Base-by-base conservation (phyloP, 2,797 vertebrate species). In the Numenius phaeopus region DNA sequence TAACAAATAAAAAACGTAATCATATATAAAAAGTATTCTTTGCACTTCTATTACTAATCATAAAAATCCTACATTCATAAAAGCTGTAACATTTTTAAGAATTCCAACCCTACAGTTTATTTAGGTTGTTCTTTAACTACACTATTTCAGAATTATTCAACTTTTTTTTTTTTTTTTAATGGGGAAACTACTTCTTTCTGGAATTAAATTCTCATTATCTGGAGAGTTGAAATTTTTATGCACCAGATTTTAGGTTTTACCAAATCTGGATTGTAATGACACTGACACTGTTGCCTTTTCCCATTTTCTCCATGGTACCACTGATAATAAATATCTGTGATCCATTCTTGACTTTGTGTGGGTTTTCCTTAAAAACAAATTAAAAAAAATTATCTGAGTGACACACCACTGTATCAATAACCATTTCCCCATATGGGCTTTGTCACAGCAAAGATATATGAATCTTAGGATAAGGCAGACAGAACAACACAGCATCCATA, bases 201-300 rank as follows among this genome's bases (percentile, higher is more conserved):
- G 3, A 75, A 91, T 92, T 90, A 92, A 95, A 83, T 89, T 85
- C 55, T 59, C 69, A 32, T 70, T 79, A 81, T 81, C 52, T 89
- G 58, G 34, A 94, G 44, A 88, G 66, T 1, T 92, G 47, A 96
- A 92, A 92, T 44, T 79, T 64, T 19, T 47, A 93, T 26, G 27
- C 18, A 21, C 46, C 49, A 61, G 54, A 70, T 89, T 95, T 58
- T 73, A 93, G n/a, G 64, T 94, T 93, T 90, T 64, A 88, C 19
- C 65, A 11, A 34, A 39, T 39, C 46, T 90, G 67, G 67, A 30
- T 17, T 82, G 10, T 39, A 77, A 79, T 18, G 16, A 64, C 17
- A 37, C 26, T 40, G 42, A 79, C n/a, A 67, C 6, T 30, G 40
- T 32, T 86, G 61, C 26, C 11, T 66, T 80, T 29, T 47, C 37